Conservation (phyloP, 2,888 invertebrate genomes). For the Athalia circularis region DNA sequence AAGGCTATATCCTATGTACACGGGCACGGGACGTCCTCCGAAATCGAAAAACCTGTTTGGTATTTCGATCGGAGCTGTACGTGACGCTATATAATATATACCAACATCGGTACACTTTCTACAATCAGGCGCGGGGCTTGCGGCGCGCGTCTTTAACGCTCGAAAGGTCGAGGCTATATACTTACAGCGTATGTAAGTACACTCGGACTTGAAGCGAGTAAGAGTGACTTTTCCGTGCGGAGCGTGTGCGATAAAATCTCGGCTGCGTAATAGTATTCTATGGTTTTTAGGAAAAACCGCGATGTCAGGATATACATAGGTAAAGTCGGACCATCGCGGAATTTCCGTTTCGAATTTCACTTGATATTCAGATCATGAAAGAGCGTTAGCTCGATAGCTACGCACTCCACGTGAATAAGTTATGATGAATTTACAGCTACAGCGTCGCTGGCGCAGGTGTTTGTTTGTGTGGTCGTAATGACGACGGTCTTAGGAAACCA, state of each 20-base stretch:
- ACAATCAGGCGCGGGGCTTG: conserved; percentile 48
- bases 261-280: neutral
- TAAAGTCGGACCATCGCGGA: too few relatives aligned
- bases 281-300: too few relatives aligned
- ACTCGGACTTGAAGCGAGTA: neutral
- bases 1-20: conserved; percentile 26
- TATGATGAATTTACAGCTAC: too few relatives aligned
- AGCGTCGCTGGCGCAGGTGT: too few relatives aligned
- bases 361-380: too few relatives aligned
- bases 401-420: too few relatives aligned
- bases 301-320: too few relatives aligned
- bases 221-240: conserved; percentile 19
- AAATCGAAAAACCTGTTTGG: conserved; percentile 60
- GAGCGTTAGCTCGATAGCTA: too few relatives aligned
- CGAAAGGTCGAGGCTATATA: conserved; percentile 47
- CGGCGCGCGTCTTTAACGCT: conserved; percentile 41
- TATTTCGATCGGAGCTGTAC: conserved; percentile 56
- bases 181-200: neutral
- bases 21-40: conserved; percentile 47
- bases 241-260: neutral
- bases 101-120: conserved; percentile 54
- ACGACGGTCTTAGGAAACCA: neutral
- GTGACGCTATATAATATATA: conserved; percentile 46
- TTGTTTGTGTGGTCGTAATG: too few relatives aligned
- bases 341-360: too few relatives aligned